Evolutionary conservation across 2,797 vertebrate species (phyloP), one percentile per base, ranked within the genome.

Genomic region (Bufotes viridis): DNA sequence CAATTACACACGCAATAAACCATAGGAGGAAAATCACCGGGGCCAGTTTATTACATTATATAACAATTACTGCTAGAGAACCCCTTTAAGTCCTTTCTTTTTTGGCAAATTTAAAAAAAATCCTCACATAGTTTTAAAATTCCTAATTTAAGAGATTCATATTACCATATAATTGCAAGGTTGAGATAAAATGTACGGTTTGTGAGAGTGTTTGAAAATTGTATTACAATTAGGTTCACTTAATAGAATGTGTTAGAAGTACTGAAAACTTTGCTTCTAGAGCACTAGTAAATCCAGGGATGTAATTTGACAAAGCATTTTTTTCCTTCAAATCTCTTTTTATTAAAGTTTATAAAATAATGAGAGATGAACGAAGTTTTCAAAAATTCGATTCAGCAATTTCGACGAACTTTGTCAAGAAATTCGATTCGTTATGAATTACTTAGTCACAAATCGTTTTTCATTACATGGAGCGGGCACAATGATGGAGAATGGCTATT

Each of bases 101-200:
- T 76, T 18, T 65, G 63, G 34, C n/a, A n/a, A 24, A 78, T 63
- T 42, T 7, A 78, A 49, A 60, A 60, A 67, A 84, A 51, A 51
- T 65, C 14, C 34, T 75, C 42, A 29, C n/a, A 76, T 76, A 63
- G 14, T 85, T 78, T 49, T 29, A 26, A 76, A 85, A 63, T 53
- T 78, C 49, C 72, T 63, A n/a, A 85, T 65, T 85, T 60, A 78
- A 78, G 22, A 82, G 69, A 63, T 87, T 81, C 58, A 63, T 53
- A 87, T 81, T 81, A 81, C 9, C 78, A 87, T 63, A 87, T 74
- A 72, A 82, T 74, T 81, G 79, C 81, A 57, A 53, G 18, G 24
- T 87, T 74, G 55, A 72, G 53, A 87, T 75, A 75, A 70, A 78
- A 60, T 78, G 78, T n/a, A 82, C 75, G n/a, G n/a, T n/a, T n/a